Evolutionary conservation across 2,888 invertebrate genomes (phyloP).

Genomic region (Sinohyriopsis cumingii): DNA sequence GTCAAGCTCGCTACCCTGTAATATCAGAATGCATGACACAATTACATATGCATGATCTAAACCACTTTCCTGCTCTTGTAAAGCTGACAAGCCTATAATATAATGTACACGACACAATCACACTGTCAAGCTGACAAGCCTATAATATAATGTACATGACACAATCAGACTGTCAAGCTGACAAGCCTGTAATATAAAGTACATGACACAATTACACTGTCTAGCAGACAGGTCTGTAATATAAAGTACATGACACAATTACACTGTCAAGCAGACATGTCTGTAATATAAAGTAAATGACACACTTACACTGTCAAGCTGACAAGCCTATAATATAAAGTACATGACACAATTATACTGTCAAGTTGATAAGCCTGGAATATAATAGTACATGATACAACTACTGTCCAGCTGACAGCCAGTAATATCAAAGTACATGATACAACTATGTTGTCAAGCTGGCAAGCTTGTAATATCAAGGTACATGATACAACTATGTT

Average conservation of each 20-base stretch:
- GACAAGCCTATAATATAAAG: neutral
- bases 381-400: conserved; percentile 4
- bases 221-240: neutral
- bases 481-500: neutral
- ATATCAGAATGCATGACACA: no score
- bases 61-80: no score
- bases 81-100: no score
- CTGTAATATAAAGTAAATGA: neutral
- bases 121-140: no score
- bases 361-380: neutral
- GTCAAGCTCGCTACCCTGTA: no score
- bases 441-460: conserved; percentile 4
- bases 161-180: no score
- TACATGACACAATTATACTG: neutral
- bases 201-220: neutral
- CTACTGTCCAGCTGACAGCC: no score
- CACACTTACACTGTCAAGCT: neutral
- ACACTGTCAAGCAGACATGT: neutral
- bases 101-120: no score
- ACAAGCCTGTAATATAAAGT: no score
- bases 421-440: no score
- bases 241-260: neutral
- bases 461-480: neutral
- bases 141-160: no score
- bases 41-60: no score